These are phyloP conservation scores for Caracal caracal DNA, from an alignment of 2,113 vertebrate genomes.

Conservation along the genomic window DNA sequence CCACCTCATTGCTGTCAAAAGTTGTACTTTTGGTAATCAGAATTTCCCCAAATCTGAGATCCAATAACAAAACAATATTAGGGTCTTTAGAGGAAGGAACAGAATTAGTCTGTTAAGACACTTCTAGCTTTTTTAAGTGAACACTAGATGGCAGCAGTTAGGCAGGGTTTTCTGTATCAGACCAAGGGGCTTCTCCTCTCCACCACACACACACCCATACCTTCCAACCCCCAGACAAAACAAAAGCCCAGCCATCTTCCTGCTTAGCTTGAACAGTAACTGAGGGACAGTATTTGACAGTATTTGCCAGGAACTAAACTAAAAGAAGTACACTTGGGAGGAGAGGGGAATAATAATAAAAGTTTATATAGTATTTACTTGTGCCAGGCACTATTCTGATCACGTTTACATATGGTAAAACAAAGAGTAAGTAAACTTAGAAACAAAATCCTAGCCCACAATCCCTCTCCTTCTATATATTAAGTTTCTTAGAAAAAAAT, in stretches of 20 bases:
- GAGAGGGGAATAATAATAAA: background rate
- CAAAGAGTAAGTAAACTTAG: background rate
- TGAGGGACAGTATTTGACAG: background rate
- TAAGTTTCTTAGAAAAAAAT: background rate
- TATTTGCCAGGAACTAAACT: background rate
- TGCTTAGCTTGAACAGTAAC: background rate
- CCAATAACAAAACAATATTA: background rate
- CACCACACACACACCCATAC: rapidly evolving
- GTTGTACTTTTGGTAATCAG: background rate
- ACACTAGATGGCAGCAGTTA: constrained; percentile 62
- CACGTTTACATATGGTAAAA: background rate
- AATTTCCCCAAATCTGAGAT: background rate
- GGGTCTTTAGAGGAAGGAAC: background rate
- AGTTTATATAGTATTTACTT: background rate
- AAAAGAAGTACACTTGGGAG: background rate
- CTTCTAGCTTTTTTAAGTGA: background rate
- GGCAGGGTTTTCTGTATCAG: background rate
- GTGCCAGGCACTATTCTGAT: background rate
- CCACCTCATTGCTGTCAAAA: background rate
- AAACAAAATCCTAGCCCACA: background rate
- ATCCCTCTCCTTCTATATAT: background rate
- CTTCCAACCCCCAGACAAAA: background rate
- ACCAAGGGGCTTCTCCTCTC: background rate
- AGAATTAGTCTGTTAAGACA: background rate
- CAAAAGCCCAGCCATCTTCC: background rate